Evolutionary conservation across 2,888 invertebrate genomes (phyloP), one percentile per base, ranked within the genome.

Genomic region (Timema podura): DNA sequence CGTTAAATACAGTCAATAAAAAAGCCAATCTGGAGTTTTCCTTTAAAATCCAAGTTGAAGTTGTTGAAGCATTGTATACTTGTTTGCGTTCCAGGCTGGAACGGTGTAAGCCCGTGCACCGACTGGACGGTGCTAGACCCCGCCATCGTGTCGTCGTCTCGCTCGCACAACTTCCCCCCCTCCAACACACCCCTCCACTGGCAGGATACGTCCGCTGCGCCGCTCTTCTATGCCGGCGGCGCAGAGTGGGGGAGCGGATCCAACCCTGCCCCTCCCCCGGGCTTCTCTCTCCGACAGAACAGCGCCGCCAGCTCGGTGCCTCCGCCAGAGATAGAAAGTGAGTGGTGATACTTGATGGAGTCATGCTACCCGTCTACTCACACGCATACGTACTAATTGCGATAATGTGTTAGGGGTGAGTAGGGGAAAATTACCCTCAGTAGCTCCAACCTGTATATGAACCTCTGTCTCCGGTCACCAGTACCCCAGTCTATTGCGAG

Each of bases 51-150:
- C 1, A 30, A 30, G 30, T 30, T 30, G 30, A 30, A 30, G 30
- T 30, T 30, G 30, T 30, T 30, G 30, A 30, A 30, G 30, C 30
- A 30, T 30, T 30, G 30, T 30, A 3, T 30, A 30, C 30, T 30
- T 30, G 30, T 30, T 30, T 30, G 30, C 30, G 51, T 70, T 44
- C 13, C 65, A 76, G 76, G 74, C 65, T 76, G 76, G 76, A 71
- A n/a, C 47, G 73, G 66, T n/a, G 72, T 70, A 71, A 74, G 74
- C 69, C 79, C 82, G 74, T 89, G 86, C 82, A 84, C 89, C 76
- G 94, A 95, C 83, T 95, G 95, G 94, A 92, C 94, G 77, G 88
- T 92, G 75, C 88, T 96, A 85, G 96, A 97, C 85, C 95, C 96
- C 72, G 96, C 96, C 75, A 96, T 96, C 77, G 88, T 94, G 81